Base-by-base conservation (phyloP, 2,888 invertebrate genomes). In the Octonoba sinensis region DNA sequence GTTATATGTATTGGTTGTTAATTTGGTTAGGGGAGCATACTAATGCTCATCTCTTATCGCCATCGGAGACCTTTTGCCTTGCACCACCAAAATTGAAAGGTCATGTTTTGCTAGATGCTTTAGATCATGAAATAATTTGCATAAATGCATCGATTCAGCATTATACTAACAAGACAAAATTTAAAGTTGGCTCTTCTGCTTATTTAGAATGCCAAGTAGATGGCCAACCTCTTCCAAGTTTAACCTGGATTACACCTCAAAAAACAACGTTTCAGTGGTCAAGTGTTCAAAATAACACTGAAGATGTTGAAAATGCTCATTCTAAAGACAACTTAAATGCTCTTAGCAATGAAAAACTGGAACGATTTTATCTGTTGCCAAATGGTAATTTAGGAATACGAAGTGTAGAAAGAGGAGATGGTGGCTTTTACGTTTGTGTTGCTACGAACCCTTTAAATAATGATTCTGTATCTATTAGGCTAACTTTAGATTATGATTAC, bases 171-270 rank as follows among this genome's bases (percentile, higher is more conserved):
- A 78, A 70, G 49, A 84, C 84, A 2, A 76, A 76, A 54, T 84
- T 86, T 90, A 91, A 86, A 49, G 85, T 90, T 59, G 89, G 89
- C 8, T 86, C 87, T 18, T 91, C 93, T 79, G 94, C 94, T 1
- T 89, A 93, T 20, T 89, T 96, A 47, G 93, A 93, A 86, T 99
- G 99, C 89, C 96, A 97, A 73, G 99, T 99, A 13, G 95, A 96
- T 49, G 99, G 99, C 24, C 96, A 97, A 0, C 99, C 99, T 8
- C 97, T 98, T 97, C 99, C 99, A 0, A 93, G 93, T 86, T 97
- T 99, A 74, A 96, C 96, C 89, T 91, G 86, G 86, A 84, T 96
- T 96, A 95, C 95, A 1, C 88, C 87, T 0, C 83, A 84, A 36
- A 85, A 86, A 62, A 46, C 84, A 24, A 84, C 86, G 46, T 91